Evolutionary conservation across 2,888 invertebrate genomes (phyloP), one percentile per base, ranked within the genome.

Genomic region (Athrips mouffetella): DNA sequence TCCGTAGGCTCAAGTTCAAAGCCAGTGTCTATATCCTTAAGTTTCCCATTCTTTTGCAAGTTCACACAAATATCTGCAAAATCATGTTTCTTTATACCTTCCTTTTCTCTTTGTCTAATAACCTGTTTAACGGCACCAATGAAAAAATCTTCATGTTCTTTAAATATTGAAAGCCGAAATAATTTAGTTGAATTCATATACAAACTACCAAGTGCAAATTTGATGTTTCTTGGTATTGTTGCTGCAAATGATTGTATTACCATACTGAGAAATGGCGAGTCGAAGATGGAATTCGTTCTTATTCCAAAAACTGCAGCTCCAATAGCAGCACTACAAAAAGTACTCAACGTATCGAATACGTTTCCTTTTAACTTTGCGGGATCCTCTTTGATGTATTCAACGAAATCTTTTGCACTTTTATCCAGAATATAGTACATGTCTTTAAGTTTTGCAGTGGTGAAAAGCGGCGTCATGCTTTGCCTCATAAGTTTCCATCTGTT

Each of bases 241-340:
- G 58, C 42, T 13, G 50, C 46, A 2, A 60, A 45, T n/a, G 57
- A 41, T 6, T 46, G 45, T 39, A 31, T 35, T 0, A 54, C 50
- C 47, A 56, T 54, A 8, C 50, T 47, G 0, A 57, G 41, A 3
- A 77, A 85, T 27, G 73, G 79, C 1, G 68, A 85, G 20, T 85
- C 70, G 40, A 77, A 76, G 0, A 70, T 68, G 0, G 73, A 73
- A 35, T 73, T 56, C 1, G 70, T 63, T 16, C 25, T 33, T 1
- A 82, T 61, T 4, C 81, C 81, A 54, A 81, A 82, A 0, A 78
- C 76, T 3, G 71, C 62, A 2, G 70, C 67, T n/a, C 65, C 63
- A 2, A 80, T 64, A 1, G 68, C 62, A 0, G 66, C 65, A 39
- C 60, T 48, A 27, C 62, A 61, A 49, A 63, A 70, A 7, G 60